Evolutionary conservation across 2,888 invertebrate genomes (phyloP), one percentile per base, ranked within the genome.

Genomic region (Caenorhabditis sp.): DNA sequence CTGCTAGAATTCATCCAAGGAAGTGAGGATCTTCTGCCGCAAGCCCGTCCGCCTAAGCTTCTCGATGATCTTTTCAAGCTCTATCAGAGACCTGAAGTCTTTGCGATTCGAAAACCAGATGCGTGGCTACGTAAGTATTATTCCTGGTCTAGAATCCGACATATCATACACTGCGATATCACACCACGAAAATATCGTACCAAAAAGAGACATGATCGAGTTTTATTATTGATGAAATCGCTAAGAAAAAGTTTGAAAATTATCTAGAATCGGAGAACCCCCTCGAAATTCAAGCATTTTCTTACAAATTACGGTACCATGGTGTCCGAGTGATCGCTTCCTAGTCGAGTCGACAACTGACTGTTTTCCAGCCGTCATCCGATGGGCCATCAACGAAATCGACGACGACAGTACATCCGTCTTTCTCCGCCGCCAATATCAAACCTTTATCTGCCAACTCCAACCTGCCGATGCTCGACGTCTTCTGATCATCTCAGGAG

Each of bases 341-440:
- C n/a, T n/a, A n/a, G n/a, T n/a, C n/a, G n/a, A n/a, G n/a, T n/a
- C n/a, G n/a, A n/a, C n/a, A n/a, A n/a, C n/a, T n/a, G n/a, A n/a
- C n/a, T n/a, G n/a, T n/a, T n/a, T n/a, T n/a, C n/a, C 58, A 82
- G 82, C 64, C 8, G 73, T 82, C 7, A 66, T 82, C 26, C 73
- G 49, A n/a, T 74, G 54, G 47, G 44, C 69, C 4, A 31, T 82
- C 16, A 63, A n/a, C 41, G 28, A 35, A 24, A 73, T 82, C 28
- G 79, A 74, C 24, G 49, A 68, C 4, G 59, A 63, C 2, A n/a
- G 63, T 16, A 69, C 63, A 0, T 73, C 82, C 2, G 56, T 73
- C 1, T 82, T 82, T 63, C 44, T 82, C 19, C 68, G 77, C 6
- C 75, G 77, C 5, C 59, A 61, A 49, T 59, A 56, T 19, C 51